Conservation (phyloP, 1,140 invertebrate genomes). For the Lasioglossum baleicum region DNA sequence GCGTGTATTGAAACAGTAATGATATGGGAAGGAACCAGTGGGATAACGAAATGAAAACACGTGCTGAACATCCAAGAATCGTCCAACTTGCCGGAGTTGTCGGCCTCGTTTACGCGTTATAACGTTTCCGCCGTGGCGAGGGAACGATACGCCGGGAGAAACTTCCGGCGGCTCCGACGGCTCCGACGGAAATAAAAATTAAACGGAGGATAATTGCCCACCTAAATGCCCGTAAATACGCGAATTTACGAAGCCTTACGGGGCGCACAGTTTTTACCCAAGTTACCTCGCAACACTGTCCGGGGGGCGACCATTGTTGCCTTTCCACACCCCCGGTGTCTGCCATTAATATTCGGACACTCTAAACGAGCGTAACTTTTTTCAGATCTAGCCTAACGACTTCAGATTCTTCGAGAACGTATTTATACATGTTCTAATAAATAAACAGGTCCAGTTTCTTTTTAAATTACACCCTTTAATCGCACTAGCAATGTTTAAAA, state of each 20-base stretch:
- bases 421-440: too few species aligned
- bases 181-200: constrained; percentile 23
- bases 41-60: constrained; percentile 62
- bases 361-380: too few species aligned
- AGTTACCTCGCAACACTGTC: neutral
- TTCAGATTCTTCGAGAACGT: too few species aligned
- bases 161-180: neutral
- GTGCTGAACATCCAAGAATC: constrained; percentile 42
- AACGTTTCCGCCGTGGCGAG: constrained; percentile 22
- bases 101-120: constrained; percentile 51
- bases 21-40: constrained; percentile 45
- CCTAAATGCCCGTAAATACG: constrained; percentile 17
- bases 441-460: too few species aligned
- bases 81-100: constrained; percentile 45
- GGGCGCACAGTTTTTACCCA: neutral
- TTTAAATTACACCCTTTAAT: too few species aligned
- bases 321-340: too few species aligned
- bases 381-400: too few species aligned
- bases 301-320: neutral
- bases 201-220: constrained; percentile 13
- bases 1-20: constrained; percentile 62
- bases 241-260: neutral
- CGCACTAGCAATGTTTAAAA: too few species aligned
- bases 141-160: constrained; percentile 27
- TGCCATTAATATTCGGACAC: too few species aligned